A percentile compares a stretch with the other conserved stretches of the same genome.
Evolutionary conservation across 2,797 vertebrate species (phyloP).

Genomic region (Manis javanica): DNA sequence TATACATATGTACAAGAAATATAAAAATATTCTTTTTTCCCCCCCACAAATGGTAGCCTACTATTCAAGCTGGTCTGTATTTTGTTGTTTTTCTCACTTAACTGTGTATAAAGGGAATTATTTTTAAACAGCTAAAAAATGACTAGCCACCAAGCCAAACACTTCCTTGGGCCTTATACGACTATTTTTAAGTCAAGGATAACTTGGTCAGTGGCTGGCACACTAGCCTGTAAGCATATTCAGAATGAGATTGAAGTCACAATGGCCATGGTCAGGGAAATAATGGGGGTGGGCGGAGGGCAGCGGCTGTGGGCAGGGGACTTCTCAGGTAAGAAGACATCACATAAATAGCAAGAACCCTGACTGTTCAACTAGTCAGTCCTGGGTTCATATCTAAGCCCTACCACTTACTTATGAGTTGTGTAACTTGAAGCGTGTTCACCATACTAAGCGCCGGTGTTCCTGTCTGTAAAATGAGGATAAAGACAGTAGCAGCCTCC

Average conservation of each 20-base stretch:
- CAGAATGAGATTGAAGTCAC: background rate
- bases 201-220: background rate
- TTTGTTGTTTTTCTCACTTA: background rate
- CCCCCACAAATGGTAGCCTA: background rate
- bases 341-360: background rate
- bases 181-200: background rate
- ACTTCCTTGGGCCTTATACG: background rate
- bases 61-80: background rate
- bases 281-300: no score
- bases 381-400: background rate
- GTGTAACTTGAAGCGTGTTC: background rate
- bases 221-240: background rate
- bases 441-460: background rate
- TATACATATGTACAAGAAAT: background rate
- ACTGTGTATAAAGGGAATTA: background rate
- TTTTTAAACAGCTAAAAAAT: background rate
- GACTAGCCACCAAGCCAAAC: background rate
- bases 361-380: background rate
- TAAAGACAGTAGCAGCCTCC: no score
- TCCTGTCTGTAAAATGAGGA: background rate
- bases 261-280: no score
- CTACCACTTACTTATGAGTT: rapidly evolving
- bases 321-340: background rate
- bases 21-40: background rate
- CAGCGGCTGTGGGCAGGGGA: background rate